These are phyloP conservation scores for Chelon auratus DNA, from an alignment of 2,797 vertebrate species.

Conservation along the genomic window DNA sequence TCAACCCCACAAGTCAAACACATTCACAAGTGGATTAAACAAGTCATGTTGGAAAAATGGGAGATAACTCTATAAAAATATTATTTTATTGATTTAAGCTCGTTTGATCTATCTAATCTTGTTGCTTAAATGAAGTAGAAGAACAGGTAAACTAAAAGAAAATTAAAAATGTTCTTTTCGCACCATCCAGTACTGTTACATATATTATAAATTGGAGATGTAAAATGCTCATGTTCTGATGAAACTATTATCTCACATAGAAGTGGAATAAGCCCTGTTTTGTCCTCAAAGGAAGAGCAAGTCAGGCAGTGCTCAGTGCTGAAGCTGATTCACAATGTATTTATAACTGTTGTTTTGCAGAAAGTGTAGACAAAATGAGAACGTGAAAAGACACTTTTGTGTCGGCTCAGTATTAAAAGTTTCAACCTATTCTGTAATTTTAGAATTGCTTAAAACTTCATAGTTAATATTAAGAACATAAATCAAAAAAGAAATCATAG, in stretches of 20 bases:
- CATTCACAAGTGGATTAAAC: conserved; percentile 43
- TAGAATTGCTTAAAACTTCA: conserved; percentile 16
- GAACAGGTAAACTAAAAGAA: conserved; percentile 47
- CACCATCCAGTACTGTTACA: conserved; percentile 12
- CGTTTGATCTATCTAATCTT: conserved; percentile 40
- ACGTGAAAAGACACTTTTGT: conserved; percentile 33
- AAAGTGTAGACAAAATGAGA: conserved; percentile 26
- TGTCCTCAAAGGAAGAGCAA: conserved; percentile 46
- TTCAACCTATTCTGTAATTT: conserved; percentile 30
- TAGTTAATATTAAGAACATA: conserved; percentile 34
- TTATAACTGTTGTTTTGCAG: conserved; percentile 44
- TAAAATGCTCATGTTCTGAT: conserved; percentile 46
- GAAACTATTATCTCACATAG: conserved; percentile 43
- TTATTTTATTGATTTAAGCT: conserved; percentile 59
- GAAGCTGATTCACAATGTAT: conserved; percentile 52
- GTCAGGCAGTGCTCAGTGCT: conserved; percentile 65
- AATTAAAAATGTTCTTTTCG: conserved; percentile 6
- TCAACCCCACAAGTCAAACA: conserved; percentile 34
- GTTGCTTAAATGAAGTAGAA: conserved; percentile 49
- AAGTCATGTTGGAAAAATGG: conserved; percentile 49
- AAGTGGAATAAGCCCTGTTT: conserved; percentile 54
- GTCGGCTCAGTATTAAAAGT: conserved; percentile 61
- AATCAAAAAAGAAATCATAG: conserved; percentile 24
- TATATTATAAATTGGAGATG: conserved; percentile 35
- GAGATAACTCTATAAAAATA: conserved; percentile 66